Evolutionary conservation across 2,113 vertebrate genomes (phyloP).

Genomic region (Ophthalmolycus amberensis): DNA sequence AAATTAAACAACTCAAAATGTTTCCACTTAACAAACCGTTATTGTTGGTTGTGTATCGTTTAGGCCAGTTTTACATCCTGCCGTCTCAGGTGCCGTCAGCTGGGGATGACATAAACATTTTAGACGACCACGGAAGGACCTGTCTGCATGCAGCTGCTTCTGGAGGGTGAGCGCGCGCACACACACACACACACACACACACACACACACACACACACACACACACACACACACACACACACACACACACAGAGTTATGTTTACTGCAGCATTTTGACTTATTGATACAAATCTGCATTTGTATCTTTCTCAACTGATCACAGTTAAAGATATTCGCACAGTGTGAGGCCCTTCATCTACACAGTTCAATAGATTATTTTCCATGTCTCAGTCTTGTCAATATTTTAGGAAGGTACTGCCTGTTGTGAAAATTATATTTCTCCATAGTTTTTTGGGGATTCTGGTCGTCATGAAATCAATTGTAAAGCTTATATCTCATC

Average conservation of each 20-base stretch:
- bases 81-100: constrained; percentile 86
- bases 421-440: neutral
- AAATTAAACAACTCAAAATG: neutral
- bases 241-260: neutral
- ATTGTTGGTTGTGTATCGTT: neutral
- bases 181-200: neutral
- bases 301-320: neutral
- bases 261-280: neutral
- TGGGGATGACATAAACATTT: constrained; percentile 92
- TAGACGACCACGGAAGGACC: constrained; percentile 92
- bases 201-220: neutral
- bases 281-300: neutral
- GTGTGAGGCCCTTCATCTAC: neutral
- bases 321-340: neutral
- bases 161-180: constrained; percentile 85
- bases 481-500: neutral
- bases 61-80: constrained; percentile 93
- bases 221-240: neutral
- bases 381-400: too few relatives aligned
- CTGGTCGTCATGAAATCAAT: neutral
- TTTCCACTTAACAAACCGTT: constrained; percentile 3
- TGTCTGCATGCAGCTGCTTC: constrained; percentile 96
- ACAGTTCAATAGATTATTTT: neutral
- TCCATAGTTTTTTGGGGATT: neutral
- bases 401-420: neutral